Conservation (phyloP, 2,888 invertebrate genomes). For the Spialia ferax region DNA sequence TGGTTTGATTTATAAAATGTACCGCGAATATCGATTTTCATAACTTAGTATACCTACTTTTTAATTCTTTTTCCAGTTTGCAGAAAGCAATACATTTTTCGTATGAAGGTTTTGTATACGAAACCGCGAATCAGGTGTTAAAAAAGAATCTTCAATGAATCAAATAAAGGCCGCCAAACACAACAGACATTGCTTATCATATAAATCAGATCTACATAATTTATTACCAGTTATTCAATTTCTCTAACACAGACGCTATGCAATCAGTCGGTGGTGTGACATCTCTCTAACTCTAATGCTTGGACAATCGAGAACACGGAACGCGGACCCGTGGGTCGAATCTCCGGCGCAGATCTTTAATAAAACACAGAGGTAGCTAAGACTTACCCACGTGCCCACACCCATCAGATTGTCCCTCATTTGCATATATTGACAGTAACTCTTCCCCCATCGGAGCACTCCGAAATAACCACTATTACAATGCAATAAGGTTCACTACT, state of each 20-base stretch:
- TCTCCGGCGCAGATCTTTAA: constrained; percentile 74
- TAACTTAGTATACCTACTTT: background rate
- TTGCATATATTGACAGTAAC: constrained; percentile 82
- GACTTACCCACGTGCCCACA: constrained; percentile 72
- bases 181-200: background rate
- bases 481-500: constrained; percentile 31
- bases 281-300: constrained; percentile 59
- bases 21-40: background rate
- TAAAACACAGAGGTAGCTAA: constrained; percentile 72
- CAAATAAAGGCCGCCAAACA: background rate
- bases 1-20: background rate
- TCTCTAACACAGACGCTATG: background rate
- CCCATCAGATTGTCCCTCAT: constrained; percentile 72
- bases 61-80: background rate
- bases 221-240: background rate
- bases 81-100: too few species aligned
- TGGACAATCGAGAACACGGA: constrained; percentile 62
- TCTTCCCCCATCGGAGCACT: constrained; percentile 49
- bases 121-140: too few species aligned
- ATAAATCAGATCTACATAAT: background rate
- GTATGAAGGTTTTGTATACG: too few species aligned
- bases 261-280: constrained; percentile 42
- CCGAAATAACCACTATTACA: constrained; percentile 44
- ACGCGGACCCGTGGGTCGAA: constrained; percentile 75
- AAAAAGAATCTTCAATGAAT: too few species aligned